These are phyloP conservation scores for Amphiprion clarkii DNA, from an alignment of 2,797 vertebrate species.

Conservation along the genomic window DNA sequence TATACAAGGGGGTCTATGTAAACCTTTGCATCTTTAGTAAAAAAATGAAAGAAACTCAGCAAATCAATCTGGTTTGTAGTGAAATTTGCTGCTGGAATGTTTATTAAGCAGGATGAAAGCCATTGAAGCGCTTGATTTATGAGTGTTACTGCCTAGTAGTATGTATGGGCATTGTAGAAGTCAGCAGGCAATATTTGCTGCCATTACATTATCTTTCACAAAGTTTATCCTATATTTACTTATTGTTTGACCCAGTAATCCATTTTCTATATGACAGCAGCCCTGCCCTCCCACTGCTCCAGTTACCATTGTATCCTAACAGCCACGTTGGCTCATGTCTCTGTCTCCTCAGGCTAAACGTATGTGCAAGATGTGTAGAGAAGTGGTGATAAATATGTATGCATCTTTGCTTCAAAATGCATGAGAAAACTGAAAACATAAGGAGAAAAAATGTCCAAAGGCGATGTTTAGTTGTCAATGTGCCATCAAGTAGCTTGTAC, in stretches of 20 bases:
- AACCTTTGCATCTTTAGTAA: background rate
- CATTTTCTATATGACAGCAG: slow-evolving; percentile 19
- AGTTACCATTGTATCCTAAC: slow-evolving; percentile 39
- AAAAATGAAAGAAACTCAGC: slow-evolving; percentile 3
- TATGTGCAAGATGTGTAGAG: slow-evolving; percentile 54
- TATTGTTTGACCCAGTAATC: slow-evolving; percentile 36
- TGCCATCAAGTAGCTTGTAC: slow-evolving; percentile 31
- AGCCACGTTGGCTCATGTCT: slow-evolving; percentile 42
- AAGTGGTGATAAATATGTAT: slow-evolving; percentile 64
- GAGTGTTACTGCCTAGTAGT: background rate
- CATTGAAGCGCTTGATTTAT: background rate
- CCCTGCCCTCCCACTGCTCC: slow-evolving; percentile 39
- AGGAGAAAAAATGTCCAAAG: slow-evolving; percentile 23
- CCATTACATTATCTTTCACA: slow-evolving; percentile 3
- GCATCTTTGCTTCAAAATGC: slow-evolving; percentile 17
- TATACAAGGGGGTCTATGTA: background rate
- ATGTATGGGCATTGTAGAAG: background rate
- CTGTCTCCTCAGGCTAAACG: slow-evolving; percentile 50
- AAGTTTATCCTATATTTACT: slow-evolving; percentile 18
- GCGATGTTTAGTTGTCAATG: slow-evolving; percentile 43
- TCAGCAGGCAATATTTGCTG: background rate
- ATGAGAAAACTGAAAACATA: slow-evolving; percentile 34
- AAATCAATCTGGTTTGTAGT: background rate
- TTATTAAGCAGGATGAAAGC: background rate
- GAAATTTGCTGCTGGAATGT: background rate